phyloP scores from a whole-genome alignment of 2,888 invertebrate species.

The Kryphioiulus occultus region DNA sequence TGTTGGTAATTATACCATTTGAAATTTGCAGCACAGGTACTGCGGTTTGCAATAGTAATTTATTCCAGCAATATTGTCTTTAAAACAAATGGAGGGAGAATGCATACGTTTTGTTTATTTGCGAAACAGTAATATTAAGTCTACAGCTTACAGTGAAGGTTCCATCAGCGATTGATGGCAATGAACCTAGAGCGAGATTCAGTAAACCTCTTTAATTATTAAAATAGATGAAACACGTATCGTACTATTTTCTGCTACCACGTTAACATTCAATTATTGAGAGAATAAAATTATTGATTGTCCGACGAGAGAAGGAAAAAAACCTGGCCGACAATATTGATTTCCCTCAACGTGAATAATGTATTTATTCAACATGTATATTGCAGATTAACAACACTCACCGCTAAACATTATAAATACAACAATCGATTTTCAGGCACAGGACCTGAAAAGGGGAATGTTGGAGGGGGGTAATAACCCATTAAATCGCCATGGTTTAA shows the following conservation, averaged over 20 bases:
- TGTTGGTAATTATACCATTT: no score
- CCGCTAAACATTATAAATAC: background rate
- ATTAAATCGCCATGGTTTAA: background rate
- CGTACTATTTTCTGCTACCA: background rate
- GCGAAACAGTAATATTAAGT: no score
- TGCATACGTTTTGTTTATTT: no score
- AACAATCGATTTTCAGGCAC: background rate
- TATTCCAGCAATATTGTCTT: no score
- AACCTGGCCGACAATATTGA: background rate
- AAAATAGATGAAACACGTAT: background rate
- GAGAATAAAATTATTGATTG: background rate
- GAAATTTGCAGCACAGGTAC: no score
- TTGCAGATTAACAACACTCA: conserved; percentile 16
- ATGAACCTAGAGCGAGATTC: background rate
- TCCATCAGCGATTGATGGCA: background rate
- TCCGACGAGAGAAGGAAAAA: background rate
- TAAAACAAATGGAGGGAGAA: no score
- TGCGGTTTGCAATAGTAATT: no score
- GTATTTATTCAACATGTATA: conserved; percentile 9
- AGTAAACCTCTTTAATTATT: background rate
- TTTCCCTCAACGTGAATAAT: conserved; percentile 8
- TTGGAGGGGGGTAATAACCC: background rate
- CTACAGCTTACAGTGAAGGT: no score
- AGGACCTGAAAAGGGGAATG: background rate
- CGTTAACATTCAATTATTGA: background rate